Percentiles rank a stretch among this genome's conserved stretches.
Evolutionary conservation across 2,797 vertebrate genomes (phyloP).

Genomic region (Leptoclinus maculatus): DNA sequence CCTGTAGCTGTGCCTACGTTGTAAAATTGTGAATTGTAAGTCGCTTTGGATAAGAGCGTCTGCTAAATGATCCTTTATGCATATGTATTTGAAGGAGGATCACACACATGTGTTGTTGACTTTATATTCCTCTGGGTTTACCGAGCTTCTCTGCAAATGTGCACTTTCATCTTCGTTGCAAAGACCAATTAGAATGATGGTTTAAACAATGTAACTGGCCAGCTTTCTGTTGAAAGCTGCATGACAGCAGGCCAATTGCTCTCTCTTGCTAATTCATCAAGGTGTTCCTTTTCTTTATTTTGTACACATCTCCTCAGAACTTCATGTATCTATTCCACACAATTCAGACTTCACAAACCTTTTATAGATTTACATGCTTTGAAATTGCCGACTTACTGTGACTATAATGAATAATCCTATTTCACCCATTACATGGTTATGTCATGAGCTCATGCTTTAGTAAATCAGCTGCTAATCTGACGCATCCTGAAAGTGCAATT

Average conservation of each 20-base stretch:
- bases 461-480: slow-evolving; percentile 7
- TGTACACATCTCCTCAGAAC: not conserved
- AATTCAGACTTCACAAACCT: not conserved
- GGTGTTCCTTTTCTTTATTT: slow-evolving; percentile 8
- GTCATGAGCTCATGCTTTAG: slow-evolving; percentile 10
- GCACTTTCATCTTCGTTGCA: not conserved
- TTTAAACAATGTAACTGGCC: not conserved
- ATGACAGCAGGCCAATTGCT: not conserved
- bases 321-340: not conserved
- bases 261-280: slow-evolving; percentile 12
- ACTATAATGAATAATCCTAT: slow-evolving; percentile 4
- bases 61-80: slow-evolving; percentile 28
- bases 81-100: slow-evolving; percentile 23
- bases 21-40: no score
- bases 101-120: slow-evolving; percentile 28
- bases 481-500: slow-evolving; percentile 10
- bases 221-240: slow-evolving; percentile 7
- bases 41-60: no score
- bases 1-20: no score
- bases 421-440: not conserved
- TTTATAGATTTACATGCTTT: not conserved
- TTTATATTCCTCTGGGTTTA: slow-evolving; percentile 9
- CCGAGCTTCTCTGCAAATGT: not conserved
- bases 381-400: not conserved
- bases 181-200: not conserved